Evolutionary conservation across 2,113 vertebrate genomes (phyloP), one percentile per base, ranked within the genome.

Genomic region (Crotalus helleri): DNA sequence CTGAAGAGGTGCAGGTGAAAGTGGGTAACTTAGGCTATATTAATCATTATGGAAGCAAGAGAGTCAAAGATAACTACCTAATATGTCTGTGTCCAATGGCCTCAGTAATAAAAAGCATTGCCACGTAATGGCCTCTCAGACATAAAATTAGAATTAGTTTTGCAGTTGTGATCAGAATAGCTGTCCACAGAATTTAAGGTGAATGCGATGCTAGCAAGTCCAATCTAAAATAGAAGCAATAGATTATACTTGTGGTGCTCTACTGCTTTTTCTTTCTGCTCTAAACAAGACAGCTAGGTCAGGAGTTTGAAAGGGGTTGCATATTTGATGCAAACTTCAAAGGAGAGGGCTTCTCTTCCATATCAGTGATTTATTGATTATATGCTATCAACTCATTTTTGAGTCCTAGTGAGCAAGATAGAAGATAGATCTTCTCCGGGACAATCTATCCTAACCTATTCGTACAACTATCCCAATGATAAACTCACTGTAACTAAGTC

Each of bases 71-170:
- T 93, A 92, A 92, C 58, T 89, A 92, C 11, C 81, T 33, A 85
- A 13, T 44, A 53, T 93, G 55, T 74, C 2, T 92, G 0, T 58
- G 89, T n/a, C 90, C 57, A 44, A 24, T 8, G 1, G n/a, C 92
- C 94, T 92, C 85, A 64, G 85, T 93, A 90, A 90, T 64, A 90
- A 86, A 90, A 90, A 93, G 49, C 53, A 74, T 69, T 87, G 55
- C 57, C 23, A 87, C 57, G 64, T 90, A 58, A 86, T 93, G 89
- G 81, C 81, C 49, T 93, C 64, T 93, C 74, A 44, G 92, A 86
- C 74, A 85, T 53, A 74, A 93, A 53, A 53, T n/a, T 86, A 58
- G 55, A 93, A 93, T 93, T 86, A 86, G 74, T 61, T 86, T 90
- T 90, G 55, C 55, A 86, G 88, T 85, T 90, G 74, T 85, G 55